A percentile compares a stretch with the other conserved stretches of the same genome.
Evolutionary conservation across 2,888 invertebrate genomes (phyloP).

Genomic region (Falcaria lacertinaria): DNA sequence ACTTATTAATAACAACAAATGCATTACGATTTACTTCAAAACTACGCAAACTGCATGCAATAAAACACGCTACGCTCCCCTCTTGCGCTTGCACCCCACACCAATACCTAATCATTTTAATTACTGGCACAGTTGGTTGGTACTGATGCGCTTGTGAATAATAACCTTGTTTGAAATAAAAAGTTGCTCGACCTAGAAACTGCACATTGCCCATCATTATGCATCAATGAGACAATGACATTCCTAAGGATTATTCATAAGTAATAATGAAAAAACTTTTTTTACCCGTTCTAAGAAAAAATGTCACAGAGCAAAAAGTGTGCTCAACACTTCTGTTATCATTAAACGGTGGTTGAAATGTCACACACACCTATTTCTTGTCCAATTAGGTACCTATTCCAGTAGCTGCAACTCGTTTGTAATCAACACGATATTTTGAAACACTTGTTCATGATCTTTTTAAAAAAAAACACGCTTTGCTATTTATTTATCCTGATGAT

Average conservation of each 20-base stretch:
- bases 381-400: no score
- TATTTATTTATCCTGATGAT: no score
- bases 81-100: conserved; percentile 30
- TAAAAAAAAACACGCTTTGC: no score
- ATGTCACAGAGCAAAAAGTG: neutral
- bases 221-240: conserved; percentile 37
- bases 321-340: no score
- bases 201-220: conserved; percentile 47
- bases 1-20: no score
- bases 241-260: conserved; percentile 16
- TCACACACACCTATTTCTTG: no score
- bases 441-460: no score
- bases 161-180: conserved; percentile 58
- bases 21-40: no score
- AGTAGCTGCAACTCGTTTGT: no score
- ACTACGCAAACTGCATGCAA: no score
- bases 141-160: conserved; percentile 55
- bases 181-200: conserved; percentile 52
- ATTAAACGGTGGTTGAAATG: no score
- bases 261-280: neutral
- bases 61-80: conserved; percentile 22
- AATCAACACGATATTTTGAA: no score
- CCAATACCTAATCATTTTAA: conserved; percentile 63
- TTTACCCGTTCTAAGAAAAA: neutral
- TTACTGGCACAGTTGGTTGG: conserved; percentile 67